These are phyloP conservation scores for Osmerus eperlanus DNA, from an alignment of 2,113 vertebrate genomes.

Conservation along the genomic window DNA sequence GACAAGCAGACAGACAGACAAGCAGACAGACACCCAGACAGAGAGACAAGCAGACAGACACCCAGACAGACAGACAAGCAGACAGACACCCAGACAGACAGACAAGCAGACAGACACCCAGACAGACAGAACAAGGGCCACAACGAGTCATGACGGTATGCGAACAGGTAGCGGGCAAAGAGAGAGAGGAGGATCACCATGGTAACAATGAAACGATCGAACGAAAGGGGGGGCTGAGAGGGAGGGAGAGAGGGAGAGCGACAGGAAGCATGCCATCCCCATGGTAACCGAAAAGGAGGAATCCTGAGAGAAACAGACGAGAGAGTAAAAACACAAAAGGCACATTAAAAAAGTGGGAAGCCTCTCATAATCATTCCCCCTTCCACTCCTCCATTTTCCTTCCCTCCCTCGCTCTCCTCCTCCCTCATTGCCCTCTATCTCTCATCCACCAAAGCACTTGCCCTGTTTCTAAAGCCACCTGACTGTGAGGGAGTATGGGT, in stretches of 20 bases:
- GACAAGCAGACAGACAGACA: conserved; percentile 36
- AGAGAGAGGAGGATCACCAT: conserved; percentile 64
- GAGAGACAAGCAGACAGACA: conserved; percentile 13
- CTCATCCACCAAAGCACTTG: background rate
- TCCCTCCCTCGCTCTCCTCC: background rate
- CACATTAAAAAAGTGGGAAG: conserved; percentile 60
- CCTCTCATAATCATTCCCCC: conserved; percentile 32
- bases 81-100: conserved; percentile 7
- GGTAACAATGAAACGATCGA: conserved; percentile 60
- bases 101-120: conserved; percentile 12
- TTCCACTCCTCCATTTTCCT: background rate
- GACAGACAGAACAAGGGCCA: conserved; percentile 14
- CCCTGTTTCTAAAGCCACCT: background rate
- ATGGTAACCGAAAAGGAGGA: conserved; percentile 70
- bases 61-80: conserved; percentile 12
- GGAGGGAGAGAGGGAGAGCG: conserved; percentile 56
- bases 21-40: too few species aligned
- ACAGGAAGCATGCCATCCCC: conserved; percentile 72
- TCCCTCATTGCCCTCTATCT: too few species aligned
- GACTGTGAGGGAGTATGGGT: too few species aligned
- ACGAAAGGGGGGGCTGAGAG: conserved; percentile 25
- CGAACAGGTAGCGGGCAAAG: conserved; percentile 64
- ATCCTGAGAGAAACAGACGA: conserved; percentile 49
- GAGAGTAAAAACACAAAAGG: conserved; percentile 55
- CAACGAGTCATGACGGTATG: conserved; percentile 46